Percentiles rank a stretch among this genome's conserved stretches.
Evolutionary conservation across 2,113 vertebrate genomes (phyloP).

Genomic region (Lipophrys pholis): DNA sequence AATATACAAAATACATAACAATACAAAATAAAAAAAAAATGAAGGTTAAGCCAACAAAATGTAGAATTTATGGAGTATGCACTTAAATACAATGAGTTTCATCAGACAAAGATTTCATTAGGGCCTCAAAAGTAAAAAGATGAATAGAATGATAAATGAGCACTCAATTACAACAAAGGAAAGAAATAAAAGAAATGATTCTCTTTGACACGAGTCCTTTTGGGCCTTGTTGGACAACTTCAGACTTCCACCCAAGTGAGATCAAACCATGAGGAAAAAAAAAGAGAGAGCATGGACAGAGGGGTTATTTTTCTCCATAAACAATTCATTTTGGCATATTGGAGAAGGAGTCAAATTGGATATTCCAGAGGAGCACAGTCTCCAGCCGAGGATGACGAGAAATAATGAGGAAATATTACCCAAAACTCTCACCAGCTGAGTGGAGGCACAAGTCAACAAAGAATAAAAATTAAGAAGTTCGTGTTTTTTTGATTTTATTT

Average conservation of each 20-base stretch:
- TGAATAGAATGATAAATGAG: slow-evolving; percentile 58
- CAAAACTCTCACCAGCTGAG: slow-evolving; percentile 71
- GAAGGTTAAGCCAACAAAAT: slow-evolving; percentile 48
- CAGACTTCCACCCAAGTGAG: slow-evolving; percentile 59
- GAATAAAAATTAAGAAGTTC: slow-evolving; percentile 68
- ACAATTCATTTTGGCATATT: slow-evolving; percentile 77
- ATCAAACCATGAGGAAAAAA: slow-evolving; percentile 51
- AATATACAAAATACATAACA: slow-evolving; percentile 34
- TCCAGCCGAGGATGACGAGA: slow-evolving; percentile 79
- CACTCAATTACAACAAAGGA: slow-evolving; percentile 56
- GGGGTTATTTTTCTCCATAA: slow-evolving; percentile 82
- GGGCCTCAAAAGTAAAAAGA: slow-evolving; percentile 40
- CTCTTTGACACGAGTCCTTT: slow-evolving; percentile 30
- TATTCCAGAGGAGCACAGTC: slow-evolving; percentile 74
- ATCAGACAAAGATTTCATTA: slow-evolving; percentile 42
- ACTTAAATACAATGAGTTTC: slow-evolving; percentile 49
- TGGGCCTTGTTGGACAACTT: slow-evolving; percentile 48
- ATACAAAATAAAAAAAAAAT: slow-evolving; percentile 54
- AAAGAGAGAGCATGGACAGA: slow-evolving; percentile 50
- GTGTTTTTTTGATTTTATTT: slow-evolving; percentile 67
- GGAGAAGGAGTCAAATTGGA: slow-evolving; percentile 80
- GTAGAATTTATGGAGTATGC: slow-evolving; percentile 43
- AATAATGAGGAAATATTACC: slow-evolving; percentile 85
- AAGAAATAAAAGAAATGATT: slow-evolving; percentile 38
- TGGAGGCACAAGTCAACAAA: slow-evolving; percentile 71